Percentiles rank a stretch among this genome's conserved stretches.
phyloP scores from a whole-genome alignment of 2,797 vertebrate species.

The Sebastes cheni region DNA sequence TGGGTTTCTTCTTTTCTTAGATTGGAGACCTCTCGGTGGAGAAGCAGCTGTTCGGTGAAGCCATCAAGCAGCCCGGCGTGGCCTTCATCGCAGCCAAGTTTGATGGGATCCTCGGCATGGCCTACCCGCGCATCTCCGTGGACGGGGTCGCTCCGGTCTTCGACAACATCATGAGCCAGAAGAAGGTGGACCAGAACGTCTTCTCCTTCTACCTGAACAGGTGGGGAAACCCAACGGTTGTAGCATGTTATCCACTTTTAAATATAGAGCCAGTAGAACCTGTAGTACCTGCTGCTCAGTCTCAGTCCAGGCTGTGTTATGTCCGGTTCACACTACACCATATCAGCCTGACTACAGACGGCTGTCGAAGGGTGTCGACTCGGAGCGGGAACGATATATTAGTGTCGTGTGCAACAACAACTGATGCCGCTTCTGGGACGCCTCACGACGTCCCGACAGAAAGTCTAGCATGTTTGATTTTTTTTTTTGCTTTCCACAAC shows the following conservation, averaged over 20 bases:
- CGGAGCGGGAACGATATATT: no score
- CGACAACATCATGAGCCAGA: slow-evolving; percentile 92
- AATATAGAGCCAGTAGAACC: background rate
- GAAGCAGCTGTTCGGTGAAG: slow-evolving; percentile 92
- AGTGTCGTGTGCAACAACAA: no score
- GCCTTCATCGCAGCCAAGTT: slow-evolving; percentile 94
- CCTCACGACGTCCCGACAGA: no score
- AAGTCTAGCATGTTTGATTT: no score
- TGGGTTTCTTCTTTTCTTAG: slow-evolving; percentile 20
- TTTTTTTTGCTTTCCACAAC: no score
- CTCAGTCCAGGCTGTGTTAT: no score
- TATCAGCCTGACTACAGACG: no score
- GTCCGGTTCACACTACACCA: rapidly evolving
- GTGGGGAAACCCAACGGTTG: slow-evolving; percentile 28
- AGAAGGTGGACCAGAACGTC: slow-evolving; percentile 87
- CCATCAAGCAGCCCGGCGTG: slow-evolving; percentile 91
- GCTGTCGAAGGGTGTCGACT: no score
- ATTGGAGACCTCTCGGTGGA: slow-evolving; percentile 77
- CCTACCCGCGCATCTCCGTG: slow-evolving; percentile 87
- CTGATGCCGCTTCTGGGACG: no score
- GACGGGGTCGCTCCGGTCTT: slow-evolving; percentile 88
- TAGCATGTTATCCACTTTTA: rapidly evolving
- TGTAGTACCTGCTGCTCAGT: background rate
- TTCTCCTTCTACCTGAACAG: slow-evolving; percentile 96
- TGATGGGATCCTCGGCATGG: slow-evolving; percentile 97